Evolutionary conservation across 2,797 vertebrate genomes (phyloP), one percentile per base, ranked within the genome.

Genomic region (Columba guinea): DNA sequence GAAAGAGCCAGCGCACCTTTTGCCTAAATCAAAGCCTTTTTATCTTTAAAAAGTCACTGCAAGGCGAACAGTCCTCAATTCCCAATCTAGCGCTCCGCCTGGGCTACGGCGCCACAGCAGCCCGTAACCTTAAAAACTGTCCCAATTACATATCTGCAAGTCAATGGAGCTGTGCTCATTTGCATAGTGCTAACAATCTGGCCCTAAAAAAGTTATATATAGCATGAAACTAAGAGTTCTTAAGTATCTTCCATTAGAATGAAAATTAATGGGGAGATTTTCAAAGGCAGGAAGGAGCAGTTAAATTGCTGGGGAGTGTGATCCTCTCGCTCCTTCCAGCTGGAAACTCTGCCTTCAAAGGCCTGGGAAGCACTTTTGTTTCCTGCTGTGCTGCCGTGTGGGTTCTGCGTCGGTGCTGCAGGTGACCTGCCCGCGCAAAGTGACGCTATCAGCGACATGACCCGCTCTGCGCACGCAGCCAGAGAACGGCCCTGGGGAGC

Each of bases 81-180:
- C 84, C 69, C 48, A 75, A 81, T 49, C 55, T 20, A 46, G 76
- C 3, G 1, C 67, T 82, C 5, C 4, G 6, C 46, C 39, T 58
- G 65, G 6, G 37, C 30, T 21, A 26, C 1, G 7, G 81, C 4
- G 0, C 82, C 10, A 7, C 9, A 41, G 87, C 89, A 94, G 84
- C 44, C 76, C 76, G 86, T 71, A 94, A 89, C 95, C 91, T 95
- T 88, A 93, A 94, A 95, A 94, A 64, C 79, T 91, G 96, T 32
- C 95, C 94, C 93, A 95, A 9, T 96, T 96, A 32, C 91, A 60
- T 46, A 84, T 68, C 85, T 88, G 82, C 94, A 84, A 88, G 84
- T 91, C 88, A 82, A 68, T 76, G 87, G 93, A 58, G 92, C 90
- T 82, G 83, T 59, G 92, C 92, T 95, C 59, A 90, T 96, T 94